Conservation (phyloP, 2,888 invertebrate genomes). For the Penaeus monodon region DNA sequence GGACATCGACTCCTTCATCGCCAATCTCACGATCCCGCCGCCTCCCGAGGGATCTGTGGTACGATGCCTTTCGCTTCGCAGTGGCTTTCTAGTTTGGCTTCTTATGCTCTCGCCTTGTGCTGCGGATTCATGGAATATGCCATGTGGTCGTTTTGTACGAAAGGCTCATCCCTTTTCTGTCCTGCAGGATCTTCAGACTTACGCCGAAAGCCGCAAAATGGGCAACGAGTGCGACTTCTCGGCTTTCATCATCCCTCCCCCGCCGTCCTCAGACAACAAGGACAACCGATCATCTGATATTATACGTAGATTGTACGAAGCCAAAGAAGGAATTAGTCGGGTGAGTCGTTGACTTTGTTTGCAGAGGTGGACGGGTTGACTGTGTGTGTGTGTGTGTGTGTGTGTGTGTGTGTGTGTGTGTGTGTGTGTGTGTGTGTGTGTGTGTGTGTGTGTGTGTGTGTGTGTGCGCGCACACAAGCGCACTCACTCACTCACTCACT, state of each 20-base stretch:
- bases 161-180: slow-evolving; percentile 69
- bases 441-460: background rate
- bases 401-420: background rate
- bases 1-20: slow-evolving; percentile 86
- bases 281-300: slow-evolving; percentile 63
- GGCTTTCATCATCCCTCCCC: slow-evolving; percentile 82
- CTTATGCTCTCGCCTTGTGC: background rate
- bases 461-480: background rate
- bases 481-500: too few relatives aligned
- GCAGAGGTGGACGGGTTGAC: background rate
- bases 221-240: slow-evolving; percentile 79
- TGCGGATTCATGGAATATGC: slow-evolving; percentile 70
- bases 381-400: background rate
- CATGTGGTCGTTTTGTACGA: slow-evolving; percentile 84
- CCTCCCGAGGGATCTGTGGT: slow-evolving; percentile 72
- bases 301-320: slow-evolving; percentile 60
- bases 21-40: slow-evolving; percentile 85
- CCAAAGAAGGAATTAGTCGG: slow-evolving; percentile 62
- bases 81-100: background rate
- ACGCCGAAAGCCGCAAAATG: slow-evolving; percentile 73
- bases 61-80: background rate
- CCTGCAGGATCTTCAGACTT: slow-evolving; percentile 56
- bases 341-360: slow-evolving; percentile 16
- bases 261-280: slow-evolving; percentile 47
- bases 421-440: background rate